Evolutionary conservation across 1,140 invertebrate species (phyloP).

Genomic region (Agrypnia vestita): DNA sequence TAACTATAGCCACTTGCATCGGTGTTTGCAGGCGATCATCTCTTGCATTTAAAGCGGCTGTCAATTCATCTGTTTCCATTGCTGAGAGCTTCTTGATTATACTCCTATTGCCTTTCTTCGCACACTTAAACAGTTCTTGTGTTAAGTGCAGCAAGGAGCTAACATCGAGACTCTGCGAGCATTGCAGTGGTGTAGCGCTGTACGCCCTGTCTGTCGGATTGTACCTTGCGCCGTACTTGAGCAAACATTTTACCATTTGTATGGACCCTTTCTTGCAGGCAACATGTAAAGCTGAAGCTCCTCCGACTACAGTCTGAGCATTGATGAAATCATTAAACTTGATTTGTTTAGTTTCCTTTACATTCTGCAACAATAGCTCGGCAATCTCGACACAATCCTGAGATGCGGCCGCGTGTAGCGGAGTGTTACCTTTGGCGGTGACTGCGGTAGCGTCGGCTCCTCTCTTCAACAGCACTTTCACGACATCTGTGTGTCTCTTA

Average conservation of each 20-base stretch:
- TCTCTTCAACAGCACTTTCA: not conserved
- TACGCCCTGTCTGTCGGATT: not conserved
- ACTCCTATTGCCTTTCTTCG: not conserved
- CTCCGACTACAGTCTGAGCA: not conserved
- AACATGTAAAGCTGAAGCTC: not conserved
- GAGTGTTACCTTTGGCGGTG: not conserved
- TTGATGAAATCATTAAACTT: slow-evolving; percentile 19
- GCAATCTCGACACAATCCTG: not conserved
- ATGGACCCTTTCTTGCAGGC: not conserved
- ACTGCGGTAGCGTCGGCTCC: not conserved
- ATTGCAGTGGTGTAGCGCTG: not conserved
- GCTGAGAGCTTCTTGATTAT: not conserved
- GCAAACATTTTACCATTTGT: not conserved
- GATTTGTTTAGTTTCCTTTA: not conserved
- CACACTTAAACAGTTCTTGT: not conserved
- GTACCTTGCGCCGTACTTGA: slow-evolving; percentile 8
- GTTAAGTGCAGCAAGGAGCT: not conserved
- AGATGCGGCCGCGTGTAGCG: not conserved
- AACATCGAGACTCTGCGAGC: not conserved
- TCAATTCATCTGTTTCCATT: not conserved
- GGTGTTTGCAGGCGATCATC: slow-evolving; percentile 3
- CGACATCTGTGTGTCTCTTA: not conserved
- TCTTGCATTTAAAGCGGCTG: not conserved
- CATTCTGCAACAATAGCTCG: not conserved
- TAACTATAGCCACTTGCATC: not conserved